Evolutionary conservation across 2,113 vertebrate species (phyloP).

Genomic region (Alectura lathami): DNA sequence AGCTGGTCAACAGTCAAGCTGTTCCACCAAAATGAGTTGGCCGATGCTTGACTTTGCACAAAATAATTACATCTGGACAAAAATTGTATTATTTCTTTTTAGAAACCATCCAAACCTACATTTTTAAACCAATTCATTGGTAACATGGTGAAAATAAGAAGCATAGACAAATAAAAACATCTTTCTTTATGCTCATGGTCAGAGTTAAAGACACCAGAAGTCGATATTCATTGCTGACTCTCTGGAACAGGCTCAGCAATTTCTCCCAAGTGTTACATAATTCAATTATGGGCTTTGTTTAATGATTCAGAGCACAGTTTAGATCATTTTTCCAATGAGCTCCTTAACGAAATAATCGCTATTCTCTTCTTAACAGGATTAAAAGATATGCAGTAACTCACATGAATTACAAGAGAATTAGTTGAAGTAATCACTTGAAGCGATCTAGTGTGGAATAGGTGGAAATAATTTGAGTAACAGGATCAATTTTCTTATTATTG

Average conservation of each 20-base stretch:
- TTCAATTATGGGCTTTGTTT: slow-evolving; percentile 52
- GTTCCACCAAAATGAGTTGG: not conserved
- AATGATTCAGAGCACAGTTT: slow-evolving; percentile 41
- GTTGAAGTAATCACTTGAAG: slow-evolving; percentile 28
- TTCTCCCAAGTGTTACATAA: not conserved
- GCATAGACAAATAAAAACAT: not conserved
- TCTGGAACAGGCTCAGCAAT: not conserved
- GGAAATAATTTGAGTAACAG: slow-evolving; percentile 40
- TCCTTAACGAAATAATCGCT: slow-evolving; percentile 52
- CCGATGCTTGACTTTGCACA: not conserved
- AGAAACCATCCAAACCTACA: not conserved
- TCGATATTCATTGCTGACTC: not conserved
- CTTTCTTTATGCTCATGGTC: not conserved
- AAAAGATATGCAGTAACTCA: slow-evolving; percentile 35
- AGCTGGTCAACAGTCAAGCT: not conserved
- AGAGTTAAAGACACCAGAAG: not conserved
- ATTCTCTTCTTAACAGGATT: slow-evolving; percentile 66
- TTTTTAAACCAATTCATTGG: not conserved
- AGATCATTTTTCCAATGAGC: slow-evolving; percentile 39
- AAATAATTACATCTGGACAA: not conserved
- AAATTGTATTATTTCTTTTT: not conserved
- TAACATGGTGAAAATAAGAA: not conserved
- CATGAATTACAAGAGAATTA: slow-evolving; percentile 43
- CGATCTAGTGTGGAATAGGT: not conserved
- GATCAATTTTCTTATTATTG: slow-evolving; percentile 25